These are phyloP conservation scores for Cardiocondyla obscurior DNA, from an alignment of 1,140 invertebrate species.

Conservation along the genomic window DNA sequence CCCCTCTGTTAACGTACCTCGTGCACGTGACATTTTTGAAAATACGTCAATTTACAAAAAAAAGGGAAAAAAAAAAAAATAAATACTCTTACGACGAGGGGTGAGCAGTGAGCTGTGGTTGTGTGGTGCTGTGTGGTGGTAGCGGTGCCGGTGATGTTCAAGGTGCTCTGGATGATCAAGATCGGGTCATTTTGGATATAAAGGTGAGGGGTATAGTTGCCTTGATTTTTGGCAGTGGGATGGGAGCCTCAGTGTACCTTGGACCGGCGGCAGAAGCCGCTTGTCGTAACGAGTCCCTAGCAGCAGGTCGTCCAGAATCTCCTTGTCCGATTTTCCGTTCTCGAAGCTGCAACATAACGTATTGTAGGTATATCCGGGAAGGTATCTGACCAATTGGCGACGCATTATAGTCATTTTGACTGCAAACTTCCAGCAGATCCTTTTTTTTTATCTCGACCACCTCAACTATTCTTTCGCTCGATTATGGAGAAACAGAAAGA, in stretches of 20 bases:
- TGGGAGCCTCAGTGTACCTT: constrained; percentile 87
- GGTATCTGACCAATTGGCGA: background rate
- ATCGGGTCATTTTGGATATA: constrained; percentile 78
- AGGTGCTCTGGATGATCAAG: constrained; percentile 80
- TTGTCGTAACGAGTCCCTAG: constrained; percentile 92
- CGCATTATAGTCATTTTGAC: background rate
- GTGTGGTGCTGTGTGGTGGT: constrained; percentile 81
- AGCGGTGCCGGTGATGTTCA: constrained; percentile 81
- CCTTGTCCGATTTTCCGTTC: constrained; percentile 94
- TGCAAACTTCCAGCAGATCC: background rate
- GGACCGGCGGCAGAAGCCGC: constrained; percentile 92
- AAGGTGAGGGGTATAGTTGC: constrained; percentile 80
- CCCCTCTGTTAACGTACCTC: too few relatives aligned
- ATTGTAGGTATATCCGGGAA: constrained; percentile 60
- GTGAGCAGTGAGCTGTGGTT: constrained; percentile 83
- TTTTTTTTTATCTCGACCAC: constrained; percentile 4
- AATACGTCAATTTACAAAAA: constrained; percentile 58
- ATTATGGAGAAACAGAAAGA: background rate
- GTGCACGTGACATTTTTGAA: constrained; percentile 19
- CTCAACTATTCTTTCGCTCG: background rate
- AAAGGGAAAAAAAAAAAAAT: too few relatives aligned
- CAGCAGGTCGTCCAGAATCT: constrained; percentile 93
- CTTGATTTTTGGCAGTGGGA: constrained; percentile 79
- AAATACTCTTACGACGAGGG: constrained; percentile 81
- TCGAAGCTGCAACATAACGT: constrained; percentile 88